Percentiles rank a stretch among this genome's conserved stretches.
These are phyloP conservation scores for Lasioglossum malachurum DNA, from an alignment of 2,888 invertebrate genomes.

Conservation along the genomic window DNA sequence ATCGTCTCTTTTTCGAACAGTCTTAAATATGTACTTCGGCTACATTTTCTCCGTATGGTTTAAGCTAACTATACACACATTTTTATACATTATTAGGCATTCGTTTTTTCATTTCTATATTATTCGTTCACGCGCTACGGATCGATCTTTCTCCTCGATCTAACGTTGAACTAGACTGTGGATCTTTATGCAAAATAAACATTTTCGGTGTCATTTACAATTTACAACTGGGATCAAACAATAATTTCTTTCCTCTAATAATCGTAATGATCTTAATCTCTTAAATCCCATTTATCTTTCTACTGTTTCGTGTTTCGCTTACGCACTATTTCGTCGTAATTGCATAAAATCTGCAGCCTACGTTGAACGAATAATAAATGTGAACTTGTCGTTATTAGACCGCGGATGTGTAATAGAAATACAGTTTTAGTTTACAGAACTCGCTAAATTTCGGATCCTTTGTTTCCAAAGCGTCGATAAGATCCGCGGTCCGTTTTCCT, in stretches of 20 bases:
- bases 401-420: background rate
- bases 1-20: constrained; percentile 19
- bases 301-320: too few species aligned
- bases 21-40: constrained; percentile 25
- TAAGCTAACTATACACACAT: constrained; percentile 41
- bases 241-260: too few species aligned
- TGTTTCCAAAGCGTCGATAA: background rate
- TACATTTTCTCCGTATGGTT: constrained; percentile 15
- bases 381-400: background rate
- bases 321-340: too few species aligned
- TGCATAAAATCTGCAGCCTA: background rate
- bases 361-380: background rate
- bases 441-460: background rate
- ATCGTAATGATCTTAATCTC: too few species aligned
- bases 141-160: background rate
- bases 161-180: background rate
- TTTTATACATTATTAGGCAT: constrained; percentile 56
- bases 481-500: background rate
- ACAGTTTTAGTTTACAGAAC: background rate
- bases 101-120: background rate
- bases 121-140: background rate
- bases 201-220: too few species aligned
- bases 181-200: too few species aligned
- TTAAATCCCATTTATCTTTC: too few species aligned
- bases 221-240: too few species aligned